Conservation (phyloP, 2,797 vertebrate genomes). For the Lagocephalus sceleratus region DNA sequence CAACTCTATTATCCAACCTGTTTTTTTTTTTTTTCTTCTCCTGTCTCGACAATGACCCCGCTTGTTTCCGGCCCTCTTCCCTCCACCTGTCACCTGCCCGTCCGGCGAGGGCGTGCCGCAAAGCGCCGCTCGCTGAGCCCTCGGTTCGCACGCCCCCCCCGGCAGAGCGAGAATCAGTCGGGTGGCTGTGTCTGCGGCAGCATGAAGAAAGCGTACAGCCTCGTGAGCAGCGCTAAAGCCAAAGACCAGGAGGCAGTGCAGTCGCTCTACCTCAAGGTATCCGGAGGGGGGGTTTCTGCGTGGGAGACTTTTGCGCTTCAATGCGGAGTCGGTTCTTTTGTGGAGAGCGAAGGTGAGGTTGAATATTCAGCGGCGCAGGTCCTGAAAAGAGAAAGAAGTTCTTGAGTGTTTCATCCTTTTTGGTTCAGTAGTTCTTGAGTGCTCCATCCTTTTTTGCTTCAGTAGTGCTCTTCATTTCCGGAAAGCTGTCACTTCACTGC, state of each 20-base stretch:
- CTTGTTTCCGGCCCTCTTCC: constrained; percentile 22
- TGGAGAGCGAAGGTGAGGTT: neutral
- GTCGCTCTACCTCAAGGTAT: constrained; percentile 68
- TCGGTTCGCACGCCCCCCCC: constrained; percentile 23
- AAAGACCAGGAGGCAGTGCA: constrained; percentile 62
- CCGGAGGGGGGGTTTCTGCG: constrained; percentile 1
- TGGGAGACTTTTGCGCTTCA: neutral
- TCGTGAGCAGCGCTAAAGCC: constrained; percentile 50
- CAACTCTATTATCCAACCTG: neutral
- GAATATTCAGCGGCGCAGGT: neutral
- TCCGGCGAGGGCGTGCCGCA: constrained; percentile 32
- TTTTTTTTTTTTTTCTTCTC: constrained; percentile 24
- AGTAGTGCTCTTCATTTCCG: too few relatives aligned
- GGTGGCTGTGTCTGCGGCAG: constrained; percentile 26
- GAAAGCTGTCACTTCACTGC: too few relatives aligned
- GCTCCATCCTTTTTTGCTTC: too few relatives aligned
- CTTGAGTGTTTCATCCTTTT: too few relatives aligned
- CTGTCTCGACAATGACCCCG: constrained; percentile 40
- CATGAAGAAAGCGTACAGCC: constrained; percentile 69
- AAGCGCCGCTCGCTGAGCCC: constrained; percentile 22
- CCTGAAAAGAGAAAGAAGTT: neutral
- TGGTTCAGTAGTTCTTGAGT: too few relatives aligned
- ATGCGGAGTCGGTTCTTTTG: neutral
- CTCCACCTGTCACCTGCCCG: constrained; percentile 46
- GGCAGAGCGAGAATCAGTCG: constrained; percentile 1